Base-by-base conservation (phyloP, 1,140 invertebrate genomes). In the Thaumetopoea pityocampa region DNA sequence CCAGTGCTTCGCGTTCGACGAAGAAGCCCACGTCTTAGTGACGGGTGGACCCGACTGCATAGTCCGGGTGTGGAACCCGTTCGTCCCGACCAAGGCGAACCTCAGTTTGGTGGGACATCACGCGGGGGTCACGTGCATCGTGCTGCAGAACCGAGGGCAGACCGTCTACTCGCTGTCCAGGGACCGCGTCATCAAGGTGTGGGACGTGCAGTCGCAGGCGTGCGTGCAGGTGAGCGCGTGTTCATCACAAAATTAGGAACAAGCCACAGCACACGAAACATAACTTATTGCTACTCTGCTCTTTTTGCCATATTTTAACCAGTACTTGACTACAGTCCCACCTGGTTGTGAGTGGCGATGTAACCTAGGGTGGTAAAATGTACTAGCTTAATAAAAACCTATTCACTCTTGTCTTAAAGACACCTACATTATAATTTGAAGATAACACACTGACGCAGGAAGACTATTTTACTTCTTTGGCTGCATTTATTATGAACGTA, bases 1-100 rank as follows among this genome's bases (percentile, higher is more conserved):
- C 1, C 84, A 86, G 30, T 88, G 88, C 34, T 90, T 90, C 54
- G 85, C 78, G 45, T 82, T 89, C 40, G 82, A 86, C 22, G 87
- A 88, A 69, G 86, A 83, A 7, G 82, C 69, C 22, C 88, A 89
- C 30, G 78, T 88, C 23, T 52, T 93, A 16, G 89, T 88, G 27
- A 92, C 92, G 2, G 93, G 93, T 3, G 90, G 93, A 23, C 86
- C 89, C 0, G 92, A 94, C 67, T 90, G 90, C 56, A 64, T 88
- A 23, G 86, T 94, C 1, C 87, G 91, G 5, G 64, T 93, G 9
- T 95, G 93, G 93, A 92, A 92, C 67, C 87, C 91, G 0, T 93
- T 93, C 67, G 88, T 93, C 8, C 87, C 92, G 1, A 70, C 73
- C 11, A 88, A 90, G 55, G 85, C 90, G 1, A 89, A 83, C 18